Conservation (phyloP, 2,888 invertebrate genomes). For the Ctenicera cuprea region DNA sequence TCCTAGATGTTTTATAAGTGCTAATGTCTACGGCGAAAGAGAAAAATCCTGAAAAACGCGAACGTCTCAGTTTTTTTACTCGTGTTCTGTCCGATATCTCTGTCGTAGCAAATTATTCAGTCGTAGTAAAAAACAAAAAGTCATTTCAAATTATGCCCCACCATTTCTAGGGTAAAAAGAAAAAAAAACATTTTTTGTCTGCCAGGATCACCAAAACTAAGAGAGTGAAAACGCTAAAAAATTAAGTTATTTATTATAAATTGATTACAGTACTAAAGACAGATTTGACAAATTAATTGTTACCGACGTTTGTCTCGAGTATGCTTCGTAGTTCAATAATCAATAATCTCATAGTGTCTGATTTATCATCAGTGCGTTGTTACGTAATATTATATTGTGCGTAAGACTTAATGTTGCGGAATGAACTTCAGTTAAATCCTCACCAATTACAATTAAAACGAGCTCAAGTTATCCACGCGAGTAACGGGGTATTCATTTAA, state of each 20-base stretch:
- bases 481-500: not conserved
- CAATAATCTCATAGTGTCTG: not conserved
- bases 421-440: conserved; percentile 6
- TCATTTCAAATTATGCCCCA: too few relatives aligned
- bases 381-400: conserved; percentile 1
- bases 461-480: not conserved
- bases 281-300: too few relatives aligned
- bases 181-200: too few relatives aligned
- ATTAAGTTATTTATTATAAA: too few relatives aligned
- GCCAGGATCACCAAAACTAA: too few relatives aligned
- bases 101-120: not conserved
- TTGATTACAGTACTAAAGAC: too few relatives aligned
- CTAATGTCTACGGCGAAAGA: conserved; percentile 10
- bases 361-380: not conserved
- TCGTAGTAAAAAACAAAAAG: not conserved
- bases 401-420: conserved; percentile 16
- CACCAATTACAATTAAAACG: conserved; percentile 7
- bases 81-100: not conserved
- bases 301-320: too few relatives aligned
- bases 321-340: too few relatives aligned
- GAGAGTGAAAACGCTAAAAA: too few relatives aligned
- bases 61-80: not conserved
- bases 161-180: too few relatives aligned
- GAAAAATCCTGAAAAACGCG: not conserved
- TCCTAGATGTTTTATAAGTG: conserved; percentile 18